A percentile compares a stretch with the other conserved stretches of the same genome.
Evolutionary conservation across 2,113 vertebrate genomes (phyloP).

Genomic region (Prionailurus bengalensis): DNA sequence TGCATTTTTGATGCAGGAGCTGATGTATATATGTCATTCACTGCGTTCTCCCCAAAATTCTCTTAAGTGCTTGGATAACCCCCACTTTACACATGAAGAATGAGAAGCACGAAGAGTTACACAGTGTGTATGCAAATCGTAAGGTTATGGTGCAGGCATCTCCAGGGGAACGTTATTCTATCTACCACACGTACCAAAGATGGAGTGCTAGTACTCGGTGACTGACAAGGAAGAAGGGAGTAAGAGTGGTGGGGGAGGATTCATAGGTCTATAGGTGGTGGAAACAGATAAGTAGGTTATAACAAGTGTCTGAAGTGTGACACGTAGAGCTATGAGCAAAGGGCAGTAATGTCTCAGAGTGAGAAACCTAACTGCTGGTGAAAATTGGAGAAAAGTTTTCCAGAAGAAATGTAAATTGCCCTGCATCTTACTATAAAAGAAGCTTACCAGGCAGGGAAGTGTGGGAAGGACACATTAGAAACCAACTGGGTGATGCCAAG

Average conservation of each 20-base stretch:
- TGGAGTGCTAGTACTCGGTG: not conserved
- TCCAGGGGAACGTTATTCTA: not conserved
- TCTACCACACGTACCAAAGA: not conserved
- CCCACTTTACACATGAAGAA: not conserved
- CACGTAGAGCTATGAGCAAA: not conserved
- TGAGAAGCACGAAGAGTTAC: not conserved
- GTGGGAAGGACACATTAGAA: not conserved
- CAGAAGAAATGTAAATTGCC: not conserved
- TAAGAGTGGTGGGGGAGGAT: not conserved
- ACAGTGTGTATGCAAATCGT: not conserved
- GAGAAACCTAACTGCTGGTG: not conserved
- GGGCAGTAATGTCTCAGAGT: not conserved
- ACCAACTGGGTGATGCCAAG: not conserved
- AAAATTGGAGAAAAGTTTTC: not conserved
- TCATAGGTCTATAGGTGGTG: not conserved
- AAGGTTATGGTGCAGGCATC: not conserved
- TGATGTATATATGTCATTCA: not conserved
- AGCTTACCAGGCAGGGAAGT: not conserved
- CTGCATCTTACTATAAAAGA: not conserved
- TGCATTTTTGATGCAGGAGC: not conserved
- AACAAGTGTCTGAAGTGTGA: not conserved
- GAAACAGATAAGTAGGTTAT: not conserved
- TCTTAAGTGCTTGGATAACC: not conserved
- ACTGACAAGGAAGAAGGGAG: not conserved
- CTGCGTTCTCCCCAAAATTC: not conserved